Conservation (phyloP, 2,888 invertebrate genomes). For the Drosophila fungiperda region DNA sequence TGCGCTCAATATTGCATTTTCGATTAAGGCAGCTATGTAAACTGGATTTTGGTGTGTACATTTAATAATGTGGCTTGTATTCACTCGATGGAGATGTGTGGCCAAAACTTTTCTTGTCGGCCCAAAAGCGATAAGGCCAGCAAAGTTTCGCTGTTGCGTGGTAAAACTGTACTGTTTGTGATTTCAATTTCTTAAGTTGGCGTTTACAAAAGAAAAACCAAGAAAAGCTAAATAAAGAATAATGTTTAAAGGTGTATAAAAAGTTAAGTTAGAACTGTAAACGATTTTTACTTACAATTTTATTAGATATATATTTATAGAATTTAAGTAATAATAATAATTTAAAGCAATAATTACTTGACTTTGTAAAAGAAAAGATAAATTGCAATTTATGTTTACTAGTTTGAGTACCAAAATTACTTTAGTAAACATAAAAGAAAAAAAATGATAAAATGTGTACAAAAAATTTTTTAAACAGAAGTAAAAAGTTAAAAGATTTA, state of each 20-base stretch:
- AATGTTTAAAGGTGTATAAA: neutral
- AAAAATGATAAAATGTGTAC: neutral
- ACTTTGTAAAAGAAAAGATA: neutral
- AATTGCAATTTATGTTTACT: neutral
- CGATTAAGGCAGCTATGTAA: slow-evolving; percentile 69
- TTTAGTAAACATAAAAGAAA: no score
- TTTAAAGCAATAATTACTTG: neutral
- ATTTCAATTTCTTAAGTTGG: neutral
- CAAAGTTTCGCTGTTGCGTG: slow-evolving; percentile 32
- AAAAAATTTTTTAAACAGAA: neutral
- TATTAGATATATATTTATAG: no score
- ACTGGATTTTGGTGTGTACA: slow-evolving; percentile 50
- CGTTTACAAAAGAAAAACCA: neutral
- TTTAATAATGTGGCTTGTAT: slow-evolving; percentile 54
- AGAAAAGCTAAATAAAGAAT: neutral
- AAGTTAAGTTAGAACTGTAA: neutral
- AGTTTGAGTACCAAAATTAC: no score
- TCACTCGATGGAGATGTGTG: slow-evolving; percentile 7
- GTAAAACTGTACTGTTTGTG: slow-evolving; percentile 9
- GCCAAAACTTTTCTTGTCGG: slow-evolving; percentile 35
- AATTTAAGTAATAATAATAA: neutral
- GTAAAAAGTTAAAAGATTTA: neutral
- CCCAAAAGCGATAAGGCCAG: slow-evolving; percentile 31
- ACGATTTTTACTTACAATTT: neutral
- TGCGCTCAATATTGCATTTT: slow-evolving; percentile 65